Base-by-base conservation (phyloP, 2,888 invertebrate species). In the Spilosoma lubricipeda region DNA sequence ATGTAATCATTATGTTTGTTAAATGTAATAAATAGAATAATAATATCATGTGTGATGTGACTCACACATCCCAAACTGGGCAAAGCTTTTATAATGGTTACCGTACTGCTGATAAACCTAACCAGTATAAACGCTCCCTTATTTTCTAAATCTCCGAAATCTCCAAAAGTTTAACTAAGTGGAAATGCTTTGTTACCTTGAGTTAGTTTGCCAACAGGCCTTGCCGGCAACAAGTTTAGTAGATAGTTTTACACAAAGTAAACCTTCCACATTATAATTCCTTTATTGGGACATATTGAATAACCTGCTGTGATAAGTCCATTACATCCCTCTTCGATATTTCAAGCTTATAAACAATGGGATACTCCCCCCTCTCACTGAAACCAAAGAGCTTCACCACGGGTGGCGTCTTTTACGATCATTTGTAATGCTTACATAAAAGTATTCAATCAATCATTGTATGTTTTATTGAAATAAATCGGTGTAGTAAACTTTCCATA, bases 351-450 rank as follows among this genome's bases (percentile, higher is more conserved):
- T 39, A 65, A 67, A 77, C 81, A 75, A 68, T 30, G 52, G 39
- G 30, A 13, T 39, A 36, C 70, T 67, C 73, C 71, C 42, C 30
- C 52, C 71, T 65, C 73, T 72, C 64, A 68, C 33, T 63, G 11
- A 63, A 42, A 73, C 63, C 69, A 76, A 71, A 45, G 33, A 64
- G n/a, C 56, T 30, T 15, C 27, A 20, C 72, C 64, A 63, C 72
- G 70, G 33, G 11, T 63, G 18, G 52, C 52, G 2, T 36, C 64
- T 64, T 66, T 33, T 2, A 23, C 56, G 48, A 66, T 59, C 67
- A 82, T 83, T 80, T 82, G 80, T 79, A 77, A 79, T 70, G 77
- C 78, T 83, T 77, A 81, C 77, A 77, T 71, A 74, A 72, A 80
- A 75, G 11, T 65, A 72, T 69, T 63, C 70, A 70, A 77, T 77